Conservation (phyloP, 2,113 vertebrate genomes). For the Cynopterus brachyotis region DNA sequence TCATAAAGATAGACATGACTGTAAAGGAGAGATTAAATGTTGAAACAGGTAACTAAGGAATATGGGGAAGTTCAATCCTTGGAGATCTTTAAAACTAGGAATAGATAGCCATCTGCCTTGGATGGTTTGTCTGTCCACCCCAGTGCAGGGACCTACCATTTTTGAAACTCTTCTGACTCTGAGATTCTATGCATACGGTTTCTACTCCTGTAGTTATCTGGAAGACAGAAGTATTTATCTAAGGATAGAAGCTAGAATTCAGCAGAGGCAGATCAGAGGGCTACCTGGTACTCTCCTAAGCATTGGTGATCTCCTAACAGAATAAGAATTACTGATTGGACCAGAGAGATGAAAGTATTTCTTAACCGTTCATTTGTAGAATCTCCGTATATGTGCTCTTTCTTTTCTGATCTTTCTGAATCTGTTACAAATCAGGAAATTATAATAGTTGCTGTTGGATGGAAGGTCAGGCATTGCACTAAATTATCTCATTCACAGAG, state of each 20-base stretch:
- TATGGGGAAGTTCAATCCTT: conserved; percentile 7
- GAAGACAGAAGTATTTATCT: background rate
- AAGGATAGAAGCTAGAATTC: conserved; percentile 1
- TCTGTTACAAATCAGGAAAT: background rate
- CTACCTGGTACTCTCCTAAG: background rate
- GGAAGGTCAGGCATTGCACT: background rate
- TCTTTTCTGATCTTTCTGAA: background rate
- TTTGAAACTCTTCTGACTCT: conserved; percentile 32
- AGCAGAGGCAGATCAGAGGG: background rate
- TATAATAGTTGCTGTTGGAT: background rate
- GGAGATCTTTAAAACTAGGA: conserved; percentile 57
- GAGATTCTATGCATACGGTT: background rate
- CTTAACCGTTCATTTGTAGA: background rate
- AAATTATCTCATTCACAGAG: background rate
- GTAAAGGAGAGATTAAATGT: conserved; percentile 57
- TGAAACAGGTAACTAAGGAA: conserved; percentile 64
- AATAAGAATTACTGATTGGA: background rate
- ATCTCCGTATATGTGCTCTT: background rate
- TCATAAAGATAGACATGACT: conserved; percentile 63
- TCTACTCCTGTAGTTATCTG: background rate
- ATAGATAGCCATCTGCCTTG: background rate
- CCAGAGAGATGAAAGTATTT: background rate
- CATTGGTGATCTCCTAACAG: background rate
- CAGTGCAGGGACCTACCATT: background rate
- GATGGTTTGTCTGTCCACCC: background rate